Base-by-base conservation (phyloP, 2,888 invertebrate genomes). In the Auanema sp. region DNA sequence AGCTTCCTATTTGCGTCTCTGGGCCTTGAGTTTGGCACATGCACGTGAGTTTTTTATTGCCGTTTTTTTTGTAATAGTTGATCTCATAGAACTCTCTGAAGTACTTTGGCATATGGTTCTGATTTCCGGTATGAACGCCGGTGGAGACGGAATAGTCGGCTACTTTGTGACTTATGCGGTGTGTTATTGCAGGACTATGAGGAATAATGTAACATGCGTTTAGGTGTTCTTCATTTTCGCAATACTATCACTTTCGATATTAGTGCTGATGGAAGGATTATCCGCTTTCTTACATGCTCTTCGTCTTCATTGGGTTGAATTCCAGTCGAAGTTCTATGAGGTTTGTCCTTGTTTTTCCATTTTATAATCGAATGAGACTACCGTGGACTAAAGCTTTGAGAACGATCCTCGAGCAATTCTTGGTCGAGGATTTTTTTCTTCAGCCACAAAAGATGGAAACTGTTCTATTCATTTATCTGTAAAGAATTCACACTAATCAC, bases 21-120 rank as follows among this genome's bases (percentile, higher is more conserved):
- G 97, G 97, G 97, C 97, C 72, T 88, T 98, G 67, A 95, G 95
- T 60, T 88, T 98, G 60, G 97, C 97, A 82, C 97, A 98, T 88
- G 93, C 96, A 67, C 95, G 92, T 92, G 88, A 89, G 90, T 89
- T 64, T 18, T 50, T 41, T 40, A 40, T 44, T 41, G 11, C 2
- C 11, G 40, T 14, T n/a, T 24, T 11, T 58, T 47, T 23, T 25
- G 44, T 51, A 12, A n/a, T 33, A 24, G 23, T 51, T 52, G 10
- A 24, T 21, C 1, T 65, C 70, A 16, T 61, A 76, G 76, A 76
- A 51, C 59, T 76, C 10, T 75, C 76, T 14, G 76, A 76, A 66
- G 76, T 76, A 4, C 62, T 76, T 53, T 76, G 76, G 76, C 74
- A 75, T 60, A 75, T 76, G 76, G 69, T 73, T 1, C 56, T 76